Percentiles rank a stretch among this genome's conserved stretches.
Conservation (phyloP, 2,888 invertebrate species). For the Boloria euphrosyne region DNA sequence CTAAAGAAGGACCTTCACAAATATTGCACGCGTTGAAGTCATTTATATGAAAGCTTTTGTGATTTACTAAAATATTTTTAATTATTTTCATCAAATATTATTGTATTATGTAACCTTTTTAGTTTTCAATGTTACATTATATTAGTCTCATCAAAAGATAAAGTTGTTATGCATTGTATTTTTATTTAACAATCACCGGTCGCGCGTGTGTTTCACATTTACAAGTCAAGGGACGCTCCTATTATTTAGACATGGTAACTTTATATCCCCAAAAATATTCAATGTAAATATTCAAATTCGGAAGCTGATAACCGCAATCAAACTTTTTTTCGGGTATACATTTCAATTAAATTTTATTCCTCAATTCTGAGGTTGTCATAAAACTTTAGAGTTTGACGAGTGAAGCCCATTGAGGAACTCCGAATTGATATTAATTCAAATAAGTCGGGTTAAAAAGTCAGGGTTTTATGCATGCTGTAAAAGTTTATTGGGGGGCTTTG, state of each 20-base stretch:
- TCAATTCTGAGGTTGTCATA: conserved; percentile 79
- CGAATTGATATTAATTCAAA: conserved; percentile 83
- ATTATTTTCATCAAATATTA: background rate
- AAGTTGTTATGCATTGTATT: too few relatives aligned
- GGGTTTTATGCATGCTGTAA: conserved; percentile 81
- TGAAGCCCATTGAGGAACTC: conserved; percentile 82
- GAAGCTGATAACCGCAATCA: conserved; percentile 81
- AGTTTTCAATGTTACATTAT: too few relatives aligned
- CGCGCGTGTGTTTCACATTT: conserved; percentile 5
- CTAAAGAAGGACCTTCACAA: too few relatives aligned
- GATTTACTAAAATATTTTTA: background rate
- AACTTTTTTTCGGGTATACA: conserved; percentile 74
- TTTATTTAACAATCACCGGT: background rate
- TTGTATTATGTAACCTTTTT: too few relatives aligned
- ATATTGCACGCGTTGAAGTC: conserved; percentile 39
- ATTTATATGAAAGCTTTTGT: conserved; percentile 25
- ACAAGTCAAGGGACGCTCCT: conserved; percentile 16
- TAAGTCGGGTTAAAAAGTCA: conserved; percentile 82
- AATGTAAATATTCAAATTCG: conserved; percentile 82
- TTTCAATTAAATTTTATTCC: conserved; percentile 83
- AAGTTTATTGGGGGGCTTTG: conserved; percentile 81
- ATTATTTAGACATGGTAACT: conserved; percentile 40
- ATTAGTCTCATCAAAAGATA: too few relatives aligned
- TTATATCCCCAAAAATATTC: conserved; percentile 56
- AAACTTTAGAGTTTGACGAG: conserved; percentile 81